These are phyloP conservation scores for Siphonodentalium dalli DNA, from an alignment of 2,888 invertebrate genomes.

Conservation along the genomic window DNA sequence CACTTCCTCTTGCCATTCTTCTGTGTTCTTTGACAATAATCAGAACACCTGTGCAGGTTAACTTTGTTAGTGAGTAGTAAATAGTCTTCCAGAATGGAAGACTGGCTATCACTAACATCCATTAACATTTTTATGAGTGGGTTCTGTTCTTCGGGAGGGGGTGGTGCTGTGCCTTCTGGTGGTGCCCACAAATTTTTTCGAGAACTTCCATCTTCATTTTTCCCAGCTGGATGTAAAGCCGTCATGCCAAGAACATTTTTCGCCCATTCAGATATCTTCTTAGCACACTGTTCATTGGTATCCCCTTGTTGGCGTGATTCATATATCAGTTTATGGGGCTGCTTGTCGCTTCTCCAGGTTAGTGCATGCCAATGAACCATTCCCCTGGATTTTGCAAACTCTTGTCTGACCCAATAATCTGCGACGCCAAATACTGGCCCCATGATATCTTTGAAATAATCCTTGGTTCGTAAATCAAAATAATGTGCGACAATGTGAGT, in stretches of 20 bases:
- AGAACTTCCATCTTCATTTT: slow-evolving; percentile 22
- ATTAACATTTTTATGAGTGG: slow-evolving; percentile 30
- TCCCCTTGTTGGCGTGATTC: slow-evolving; percentile 16
- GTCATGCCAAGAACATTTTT: slow-evolving; percentile 7
- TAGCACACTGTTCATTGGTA: neutral
- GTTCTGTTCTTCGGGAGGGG: slow-evolving; percentile 34
- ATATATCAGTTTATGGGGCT: slow-evolving; percentile 25
- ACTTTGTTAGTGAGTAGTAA: slow-evolving; percentile 16
- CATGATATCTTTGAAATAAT: slow-evolving; percentile 27
- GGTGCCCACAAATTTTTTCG: slow-evolving; percentile 37
- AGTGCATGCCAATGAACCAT: slow-evolving; percentile 33
- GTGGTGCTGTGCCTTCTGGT: slow-evolving; percentile 32
- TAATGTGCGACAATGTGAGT: slow-evolving; percentile 26
- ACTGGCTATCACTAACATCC: slow-evolving; percentile 31
- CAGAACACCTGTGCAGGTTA: slow-evolving; percentile 9
- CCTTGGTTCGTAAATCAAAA: slow-evolving; percentile 25
- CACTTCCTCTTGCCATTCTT: too few species aligned
- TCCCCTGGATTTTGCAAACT: slow-evolving; percentile 26
- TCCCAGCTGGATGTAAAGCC: slow-evolving; percentile 32
- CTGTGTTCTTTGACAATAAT: slow-evolving; percentile 2
- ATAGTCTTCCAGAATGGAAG: slow-evolving; percentile 31
- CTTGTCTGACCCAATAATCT: slow-evolving; percentile 30
- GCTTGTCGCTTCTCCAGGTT: slow-evolving; percentile 25
- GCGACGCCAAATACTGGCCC: slow-evolving; percentile 27
- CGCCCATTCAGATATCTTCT: slow-evolving; percentile 5